Evolutionary conservation across 1,140 invertebrate genomes (phyloP).

Genomic region (Hydropsyche tenuis): DNA sequence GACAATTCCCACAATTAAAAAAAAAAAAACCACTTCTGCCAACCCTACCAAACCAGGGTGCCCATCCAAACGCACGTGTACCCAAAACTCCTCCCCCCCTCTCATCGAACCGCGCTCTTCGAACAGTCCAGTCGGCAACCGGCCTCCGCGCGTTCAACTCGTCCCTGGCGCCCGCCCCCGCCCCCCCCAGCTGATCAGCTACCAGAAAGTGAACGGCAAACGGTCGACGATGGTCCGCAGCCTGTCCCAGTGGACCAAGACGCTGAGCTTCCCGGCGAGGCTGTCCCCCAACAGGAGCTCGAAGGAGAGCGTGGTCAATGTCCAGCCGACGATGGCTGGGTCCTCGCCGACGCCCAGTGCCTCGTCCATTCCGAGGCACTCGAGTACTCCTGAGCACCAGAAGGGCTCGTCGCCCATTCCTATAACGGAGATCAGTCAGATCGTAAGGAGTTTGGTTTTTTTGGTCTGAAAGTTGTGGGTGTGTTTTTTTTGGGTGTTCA

Average conservation of each 20-base stretch:
- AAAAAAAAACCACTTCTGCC: too few species aligned
- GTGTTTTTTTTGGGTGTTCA: too few species aligned
- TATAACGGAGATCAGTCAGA: conserved; percentile 69
- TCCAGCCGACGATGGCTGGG: conserved; percentile 59
- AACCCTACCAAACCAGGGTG: too few species aligned
- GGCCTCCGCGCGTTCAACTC: background rate
- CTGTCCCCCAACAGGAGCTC: conserved; percentile 77
- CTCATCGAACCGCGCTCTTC: too few species aligned
- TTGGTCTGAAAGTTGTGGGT: too few species aligned
- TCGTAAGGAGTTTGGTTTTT: conserved; percentile 60
- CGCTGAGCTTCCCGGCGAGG: conserved; percentile 82
- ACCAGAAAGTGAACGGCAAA: conserved; percentile 39
- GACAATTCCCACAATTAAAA: too few species aligned
- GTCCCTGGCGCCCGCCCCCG: background rate
- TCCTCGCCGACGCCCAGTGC: conserved; percentile 62
- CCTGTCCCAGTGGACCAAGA: conserved; percentile 86
- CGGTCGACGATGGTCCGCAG: conserved; percentile 74
- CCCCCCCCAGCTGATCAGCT: background rate
- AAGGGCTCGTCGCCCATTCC: conserved; percentile 63
- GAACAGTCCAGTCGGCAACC: background rate
- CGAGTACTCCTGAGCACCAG: conserved; percentile 52
- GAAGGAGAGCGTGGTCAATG: conserved; percentile 70
- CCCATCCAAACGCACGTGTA: too few species aligned
- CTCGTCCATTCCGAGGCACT: conserved; percentile 59
- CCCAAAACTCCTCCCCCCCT: too few species aligned